phyloP scores from a whole-genome alignment of 1,140 invertebrate genomes.

The Megalonaias nervosa region DNA sequence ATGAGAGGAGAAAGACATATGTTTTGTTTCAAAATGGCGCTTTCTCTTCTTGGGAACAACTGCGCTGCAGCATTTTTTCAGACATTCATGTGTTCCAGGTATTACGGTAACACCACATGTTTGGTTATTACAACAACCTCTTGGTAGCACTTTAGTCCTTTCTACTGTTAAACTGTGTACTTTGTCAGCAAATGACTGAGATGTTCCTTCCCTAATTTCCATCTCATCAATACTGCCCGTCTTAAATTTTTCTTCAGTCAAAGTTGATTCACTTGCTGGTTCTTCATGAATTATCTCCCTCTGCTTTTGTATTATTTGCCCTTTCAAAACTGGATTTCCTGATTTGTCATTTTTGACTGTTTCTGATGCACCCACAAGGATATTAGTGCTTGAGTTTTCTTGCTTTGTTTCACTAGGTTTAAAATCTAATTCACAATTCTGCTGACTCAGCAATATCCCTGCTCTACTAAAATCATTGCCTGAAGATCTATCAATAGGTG shows the following conservation, averaged over 20 bases:
- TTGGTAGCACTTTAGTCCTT: not conserved
- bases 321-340: not conserved
- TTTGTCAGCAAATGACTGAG: not conserved
- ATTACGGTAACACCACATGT: constrained; percentile 59
- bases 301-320: not conserved
- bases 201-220: too few relatives aligned
- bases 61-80: constrained; percentile 64
- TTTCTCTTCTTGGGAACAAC: constrained; percentile 67
- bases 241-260: not conserved
- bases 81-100: constrained; percentile 54
- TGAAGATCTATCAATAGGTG: too few relatives aligned
- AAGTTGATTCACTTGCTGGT: not conserved
- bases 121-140: constrained; percentile 50
- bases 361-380: too few relatives aligned
- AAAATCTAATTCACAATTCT: too few relatives aligned
- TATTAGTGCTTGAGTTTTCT: too few relatives aligned
- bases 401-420: too few relatives aligned
- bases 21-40: constrained; percentile 64
- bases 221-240: not conserved
- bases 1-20: constrained; percentile 39
- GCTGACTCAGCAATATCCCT: too few relatives aligned
- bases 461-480: too few relatives aligned
- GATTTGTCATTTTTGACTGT: too few relatives aligned
- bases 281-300: not conserved
- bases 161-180: not conserved